A percentile compares a stretch with the other conserved stretches of the same genome.
Evolutionary conservation across 2,113 vertebrate species (phyloP).

Genomic region (Anolis sagrei): DNA sequence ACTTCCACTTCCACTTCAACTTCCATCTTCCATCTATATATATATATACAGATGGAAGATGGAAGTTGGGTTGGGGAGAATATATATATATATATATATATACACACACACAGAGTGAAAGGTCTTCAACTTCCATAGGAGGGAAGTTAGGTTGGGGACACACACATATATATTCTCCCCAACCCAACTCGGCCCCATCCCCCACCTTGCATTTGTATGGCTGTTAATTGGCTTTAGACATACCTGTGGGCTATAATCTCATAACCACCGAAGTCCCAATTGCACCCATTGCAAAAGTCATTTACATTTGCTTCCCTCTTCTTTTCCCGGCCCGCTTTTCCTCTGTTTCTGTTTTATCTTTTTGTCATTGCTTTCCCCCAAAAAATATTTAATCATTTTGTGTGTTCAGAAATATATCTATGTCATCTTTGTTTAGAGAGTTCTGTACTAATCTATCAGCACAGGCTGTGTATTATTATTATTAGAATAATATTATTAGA

Average conservation of each 20-base stretch:
- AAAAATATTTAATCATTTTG: background rate
- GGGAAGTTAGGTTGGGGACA: no score
- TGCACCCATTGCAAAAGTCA: background rate
- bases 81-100: conserved; percentile 17
- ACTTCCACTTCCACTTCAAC: no score
- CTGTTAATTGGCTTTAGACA: conserved; percentile 31
- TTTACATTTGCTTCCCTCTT: background rate
- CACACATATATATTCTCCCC: background rate
- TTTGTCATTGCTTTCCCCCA: background rate
- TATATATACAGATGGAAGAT: no score
- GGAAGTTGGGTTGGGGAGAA: background rate
- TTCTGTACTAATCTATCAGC: background rate
- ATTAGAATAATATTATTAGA: background rate
- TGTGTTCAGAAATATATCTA: background rate
- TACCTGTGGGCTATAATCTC: conserved; percentile 30
- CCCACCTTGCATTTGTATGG: conserved; percentile 4
- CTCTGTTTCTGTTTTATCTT: background rate
- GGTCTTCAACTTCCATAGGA: no score
- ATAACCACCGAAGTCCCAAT: background rate
- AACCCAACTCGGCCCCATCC: background rate
- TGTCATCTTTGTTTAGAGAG: background rate
- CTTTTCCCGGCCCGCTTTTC: no score
- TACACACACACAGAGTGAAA: no score
- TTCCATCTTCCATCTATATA: background rate
- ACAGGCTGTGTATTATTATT: background rate